Percentiles rank a stretch among this genome's conserved stretches.
Conservation (phyloP, 1,140 invertebrate genomes). For the Idris sp. region DNA sequence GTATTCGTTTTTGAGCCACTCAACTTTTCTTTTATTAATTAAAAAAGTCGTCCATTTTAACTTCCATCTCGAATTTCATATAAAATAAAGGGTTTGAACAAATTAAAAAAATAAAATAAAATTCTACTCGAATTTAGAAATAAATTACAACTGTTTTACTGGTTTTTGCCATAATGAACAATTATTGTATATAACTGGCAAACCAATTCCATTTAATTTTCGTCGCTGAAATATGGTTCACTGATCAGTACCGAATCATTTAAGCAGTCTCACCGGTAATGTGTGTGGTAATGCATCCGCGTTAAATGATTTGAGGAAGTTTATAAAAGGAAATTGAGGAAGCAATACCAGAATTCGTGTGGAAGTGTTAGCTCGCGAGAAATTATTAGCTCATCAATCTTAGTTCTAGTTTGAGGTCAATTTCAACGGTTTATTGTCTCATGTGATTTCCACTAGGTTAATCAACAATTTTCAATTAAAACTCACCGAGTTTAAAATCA, state of each 20-base stretch:
- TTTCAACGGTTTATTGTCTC: conserved; percentile 30
- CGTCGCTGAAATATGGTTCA: conserved; percentile 31
- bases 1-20: no score
- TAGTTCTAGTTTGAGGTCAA: conserved; percentile 28
- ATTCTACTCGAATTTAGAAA: no score
- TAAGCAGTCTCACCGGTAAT: conserved; percentile 39
- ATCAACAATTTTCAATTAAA: conserved; percentile 15
- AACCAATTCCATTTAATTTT: no score
- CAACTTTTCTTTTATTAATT: conserved; percentile 23
- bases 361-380: conserved; percentile 31
- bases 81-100: no score
- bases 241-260: conserved; percentile 53
- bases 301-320: conserved; percentile 57
- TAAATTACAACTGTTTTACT: no score
- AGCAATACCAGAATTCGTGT: conserved; percentile 46
- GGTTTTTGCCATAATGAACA: no score
- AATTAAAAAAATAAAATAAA: no score
- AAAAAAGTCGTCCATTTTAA: no score
- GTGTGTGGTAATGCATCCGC: conserved; percentile 51
- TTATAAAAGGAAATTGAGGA: conserved; percentile 62
- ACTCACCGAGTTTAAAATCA: no score
- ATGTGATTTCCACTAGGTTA: conserved; percentile 26
- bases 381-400: conserved; percentile 56
- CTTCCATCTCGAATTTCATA: no score
- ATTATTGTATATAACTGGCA: no score